Base-by-base conservation (phyloP, 2,113 vertebrate species). In the Ranitomeya imitator region DNA sequence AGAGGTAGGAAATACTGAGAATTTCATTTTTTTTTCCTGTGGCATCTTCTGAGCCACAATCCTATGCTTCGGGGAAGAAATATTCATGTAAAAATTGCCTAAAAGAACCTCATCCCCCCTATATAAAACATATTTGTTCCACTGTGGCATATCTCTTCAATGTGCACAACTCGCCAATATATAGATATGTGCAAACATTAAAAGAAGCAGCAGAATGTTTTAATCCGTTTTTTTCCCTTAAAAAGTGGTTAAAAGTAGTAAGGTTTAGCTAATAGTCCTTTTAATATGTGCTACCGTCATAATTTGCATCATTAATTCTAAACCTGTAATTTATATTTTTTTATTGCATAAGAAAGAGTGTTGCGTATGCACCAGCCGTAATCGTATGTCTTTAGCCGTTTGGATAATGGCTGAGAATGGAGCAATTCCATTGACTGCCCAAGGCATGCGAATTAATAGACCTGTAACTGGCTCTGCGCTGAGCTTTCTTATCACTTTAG, bases 261-360 rank as follows among this genome's bases (percentile, higher is more conserved):
- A n/a, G 11, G 7, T 55, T 55, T 9, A 78, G 12, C 13, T 14
- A 57, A 57, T 79, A 23, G 4, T 15, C 52, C 11, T 79, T 54
- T 55, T 55, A 45, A 37, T 45, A 76, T 76, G 73, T 12, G 3
- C 71, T 37, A 15, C 51, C 31, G 13, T 51, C 31, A 51, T 51
- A 18, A 77, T 78, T 79, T 79, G 77, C 16, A 57, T 13, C 77
- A 23, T 79, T 79, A 79, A n/a, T 57, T 79, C 52, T 79, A 26
- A 55, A 79, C 23, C 77, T 54, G 76, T 54, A 12, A 55, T 15
- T 55, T 21, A 7, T 2, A 15, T 79, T 79, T 79, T 57, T 79
- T 21, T 57, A 23, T 57, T 79, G 45, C 21, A 13, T 23, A 55
- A 55, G 54, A 51, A 23, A 8, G 51, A 78, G 10, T 55, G 51